Evolutionary conservation across 2,888 invertebrate species (phyloP), one percentile per base, ranked within the genome.

Genomic region (Autographa pulchrina): DNA sequence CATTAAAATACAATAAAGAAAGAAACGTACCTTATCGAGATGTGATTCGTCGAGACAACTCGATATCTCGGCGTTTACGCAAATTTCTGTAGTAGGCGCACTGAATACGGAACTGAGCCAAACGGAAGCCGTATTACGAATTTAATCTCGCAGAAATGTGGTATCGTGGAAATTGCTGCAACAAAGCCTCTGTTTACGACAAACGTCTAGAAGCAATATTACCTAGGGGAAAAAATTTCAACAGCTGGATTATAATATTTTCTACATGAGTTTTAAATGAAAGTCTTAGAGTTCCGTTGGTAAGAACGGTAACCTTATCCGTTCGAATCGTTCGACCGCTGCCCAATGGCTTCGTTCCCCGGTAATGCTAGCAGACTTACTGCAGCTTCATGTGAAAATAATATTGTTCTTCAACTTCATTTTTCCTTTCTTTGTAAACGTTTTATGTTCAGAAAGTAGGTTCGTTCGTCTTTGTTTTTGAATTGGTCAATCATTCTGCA

Each of bases 121-220:
- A 92, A 91, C 92, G 89, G 91, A 91, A 90, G 90, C 89, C 91
- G 90, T 92, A 93, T 93, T 94, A 93, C 93, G 92, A 94, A 93
- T 95, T 95, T 95, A 95, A 95, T 95, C 94, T 94, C 92, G 92
- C 92, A 92, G 93, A 94, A 94, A 93, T 94, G 94, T 91, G 93
- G 92, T 94, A 93, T 92, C 90, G 92, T 88, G 90, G 91, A 91
- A 92, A 93, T 93, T 94, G 94, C 92, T 88, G 89, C 92, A 90
- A 91, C 91, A 90, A 90, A 91, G 89, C 88, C 86, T 83, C 90
- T 93, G 92, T 94, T 93, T 93, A 93, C 92, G 92, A 91, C 92
- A 89, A 91, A 88, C 88, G 87, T 87, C 88, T 88, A 86, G 84
- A 86, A 83, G 84, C 87, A 83, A 90, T 89, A 87, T 88, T 86